Percentiles rank a stretch among this genome's conserved stretches.
Conservation (phyloP, 2,113 vertebrate genomes). For the Poeciliopsis occidentalis region DNA sequence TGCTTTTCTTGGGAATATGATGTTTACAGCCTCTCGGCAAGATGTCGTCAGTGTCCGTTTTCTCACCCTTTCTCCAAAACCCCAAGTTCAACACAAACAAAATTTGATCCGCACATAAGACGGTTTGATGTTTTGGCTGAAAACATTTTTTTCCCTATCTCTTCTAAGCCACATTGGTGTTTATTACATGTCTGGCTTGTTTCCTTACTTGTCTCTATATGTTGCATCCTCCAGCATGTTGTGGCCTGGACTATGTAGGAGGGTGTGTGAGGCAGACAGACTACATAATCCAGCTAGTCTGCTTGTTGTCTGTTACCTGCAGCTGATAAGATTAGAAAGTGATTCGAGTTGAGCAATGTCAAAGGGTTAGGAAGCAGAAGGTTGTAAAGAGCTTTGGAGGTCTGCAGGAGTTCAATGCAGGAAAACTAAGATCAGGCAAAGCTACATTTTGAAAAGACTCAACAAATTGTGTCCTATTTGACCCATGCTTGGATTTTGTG, state of each 20-base stretch:
- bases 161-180: conserved; percentile 15
- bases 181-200: conserved; percentile 24
- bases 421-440: neutral
- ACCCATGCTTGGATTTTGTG: neutral
- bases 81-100: neutral
- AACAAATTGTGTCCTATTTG: neutral
- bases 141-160: conserved; percentile 8
- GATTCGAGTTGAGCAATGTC: conserved; percentile 46
- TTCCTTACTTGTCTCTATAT: conserved; percentile 27
- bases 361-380: conserved; percentile 9
- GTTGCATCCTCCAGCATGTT: conserved; percentile 27
- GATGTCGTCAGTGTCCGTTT: conserved; percentile 12
- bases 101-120: neutral
- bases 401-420: conserved; percentile 14
- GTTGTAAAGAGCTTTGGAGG: neutral
- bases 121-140: conserved; percentile 4
- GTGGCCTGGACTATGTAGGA: neutral
- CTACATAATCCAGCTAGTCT: conserved; percentile 61
- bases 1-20: conserved; percentile 58
- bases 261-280: neutral
- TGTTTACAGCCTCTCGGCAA: conserved; percentile 43
- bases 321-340: conserved; percentile 64
- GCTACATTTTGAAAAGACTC: neutral
- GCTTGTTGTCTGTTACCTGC: conserved; percentile 67
- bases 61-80: conserved; percentile 1